phyloP scores from a whole-genome alignment of 2,888 invertebrate species.

The Elmis aenea region DNA sequence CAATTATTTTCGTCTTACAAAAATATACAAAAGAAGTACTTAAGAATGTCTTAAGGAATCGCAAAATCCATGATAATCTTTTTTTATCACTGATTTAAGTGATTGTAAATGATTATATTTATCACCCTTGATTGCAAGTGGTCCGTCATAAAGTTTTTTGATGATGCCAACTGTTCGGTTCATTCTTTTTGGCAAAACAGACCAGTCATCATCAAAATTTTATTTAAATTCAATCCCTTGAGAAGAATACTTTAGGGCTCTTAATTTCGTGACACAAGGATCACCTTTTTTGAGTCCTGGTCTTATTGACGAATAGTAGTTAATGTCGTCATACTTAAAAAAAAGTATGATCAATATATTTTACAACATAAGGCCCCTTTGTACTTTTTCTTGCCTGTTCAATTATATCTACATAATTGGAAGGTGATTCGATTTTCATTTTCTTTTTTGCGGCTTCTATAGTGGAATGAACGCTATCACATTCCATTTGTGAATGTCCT shows the following conservation, averaged over 20 bases:
- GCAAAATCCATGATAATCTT: slow-evolving; percentile 2
- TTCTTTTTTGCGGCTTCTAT: slow-evolving; percentile 1
- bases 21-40: too few species aligned
- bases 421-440: slow-evolving; percentile 1
- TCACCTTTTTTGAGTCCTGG: slow-evolving; percentile 1
- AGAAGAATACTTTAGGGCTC: slow-evolving; percentile 2
- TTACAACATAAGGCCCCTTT: background rate
- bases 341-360: too few species aligned
- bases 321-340: too few species aligned
- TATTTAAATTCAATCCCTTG: slow-evolving; percentile 1
- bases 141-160: background rate
- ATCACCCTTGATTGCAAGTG: background rate
- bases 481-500: slow-evolving; percentile 1
- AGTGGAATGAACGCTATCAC: background rate
- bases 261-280: slow-evolving; percentile 2
- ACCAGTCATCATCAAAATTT: slow-evolving; percentile 4
- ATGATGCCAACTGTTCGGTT: background rate
- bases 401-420: slow-evolving; percentile 1
- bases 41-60: slow-evolving; percentile 1
- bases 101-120: slow-evolving; percentile 2
- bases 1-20: too few species aligned
- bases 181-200: slow-evolving; percentile 1
- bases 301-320: too few species aligned
- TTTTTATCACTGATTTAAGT: background rate
- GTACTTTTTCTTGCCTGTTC: slow-evolving; percentile 4